A percentile compares a stretch with the other conserved stretches of the same genome.
These are phyloP conservation scores for Addax nasomaculatus DNA, from an alignment of 2,113 vertebrate genomes.

Conservation along the genomic window DNA sequence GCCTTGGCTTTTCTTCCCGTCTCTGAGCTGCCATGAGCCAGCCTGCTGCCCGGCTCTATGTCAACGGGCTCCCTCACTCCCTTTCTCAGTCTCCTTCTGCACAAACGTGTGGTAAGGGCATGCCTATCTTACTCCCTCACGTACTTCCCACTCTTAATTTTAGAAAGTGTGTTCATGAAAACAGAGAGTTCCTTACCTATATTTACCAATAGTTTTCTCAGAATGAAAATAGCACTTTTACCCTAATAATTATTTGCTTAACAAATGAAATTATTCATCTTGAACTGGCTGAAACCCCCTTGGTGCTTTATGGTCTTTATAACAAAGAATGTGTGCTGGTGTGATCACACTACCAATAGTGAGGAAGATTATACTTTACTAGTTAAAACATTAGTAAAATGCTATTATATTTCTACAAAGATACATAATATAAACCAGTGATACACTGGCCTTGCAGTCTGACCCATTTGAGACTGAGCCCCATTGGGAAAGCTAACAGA, in stretches of 20 bases:
- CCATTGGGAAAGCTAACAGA: not conserved
- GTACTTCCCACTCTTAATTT: not conserved
- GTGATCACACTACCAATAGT: not conserved
- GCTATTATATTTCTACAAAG: too few relatives aligned
- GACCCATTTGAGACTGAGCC: not conserved
- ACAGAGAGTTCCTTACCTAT: not conserved
- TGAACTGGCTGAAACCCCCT: not conserved
- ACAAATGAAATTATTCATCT: not conserved
- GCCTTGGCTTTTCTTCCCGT: not conserved
- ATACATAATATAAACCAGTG: not conserved
- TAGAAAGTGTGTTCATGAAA: not conserved
- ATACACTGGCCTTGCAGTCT: not conserved
- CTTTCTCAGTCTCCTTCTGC: not conserved
- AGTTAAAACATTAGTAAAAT: not conserved
- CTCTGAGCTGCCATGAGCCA: too few relatives aligned
- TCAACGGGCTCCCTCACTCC: rapidly evolving
- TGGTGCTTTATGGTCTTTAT: not conserved
- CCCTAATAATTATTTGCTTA: not conserved
- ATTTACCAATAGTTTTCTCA: not conserved
- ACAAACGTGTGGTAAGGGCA: rapidly evolving
- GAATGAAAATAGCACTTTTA: not conserved
- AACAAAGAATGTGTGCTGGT: not conserved
- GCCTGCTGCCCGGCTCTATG: rapidly evolving
- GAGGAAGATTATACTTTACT: not conserved
- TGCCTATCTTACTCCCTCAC: not conserved